Percentiles rank a stretch among this genome's conserved stretches.
Evolutionary conservation across 2,888 invertebrate genomes (phyloP).

Genomic region (Megaustenia siamemsis): DNA sequence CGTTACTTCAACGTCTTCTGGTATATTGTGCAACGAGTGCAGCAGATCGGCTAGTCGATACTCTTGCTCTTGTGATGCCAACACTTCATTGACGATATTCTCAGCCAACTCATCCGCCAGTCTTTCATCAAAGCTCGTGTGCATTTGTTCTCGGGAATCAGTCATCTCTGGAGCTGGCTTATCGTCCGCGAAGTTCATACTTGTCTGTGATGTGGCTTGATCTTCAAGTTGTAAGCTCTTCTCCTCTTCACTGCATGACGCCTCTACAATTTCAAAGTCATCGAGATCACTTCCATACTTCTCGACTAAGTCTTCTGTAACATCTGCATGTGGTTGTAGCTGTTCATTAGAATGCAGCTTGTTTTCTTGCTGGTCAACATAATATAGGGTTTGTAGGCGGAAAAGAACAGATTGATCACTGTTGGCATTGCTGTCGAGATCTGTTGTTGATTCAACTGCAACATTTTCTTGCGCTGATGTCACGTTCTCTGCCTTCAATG

Average conservation of each 20-base stretch:
- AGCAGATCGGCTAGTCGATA: background rate
- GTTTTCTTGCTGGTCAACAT: conserved; percentile 47
- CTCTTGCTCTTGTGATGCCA: conserved; percentile 48
- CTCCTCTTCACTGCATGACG: background rate
- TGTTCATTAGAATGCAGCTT: background rate
- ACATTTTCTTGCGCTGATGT: background rate
- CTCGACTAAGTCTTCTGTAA: background rate
- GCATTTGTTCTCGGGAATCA: conserved; percentile 9
- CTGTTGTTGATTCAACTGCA: background rate
- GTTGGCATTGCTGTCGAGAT: background rate
- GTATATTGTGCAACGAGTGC: background rate
- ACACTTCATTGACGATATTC: conserved; percentile 55
- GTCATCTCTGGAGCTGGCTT: background rate
- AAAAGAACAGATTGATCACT: conserved; percentile 35
- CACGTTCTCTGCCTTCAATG: background rate
- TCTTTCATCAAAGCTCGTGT: conserved; percentile 45
- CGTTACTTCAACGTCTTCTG: conserved; percentile 5
- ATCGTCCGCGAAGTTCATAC: background rate
- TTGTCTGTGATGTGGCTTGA: background rate
- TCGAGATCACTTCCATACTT: background rate
- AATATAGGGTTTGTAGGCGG: conserved; percentile 46
- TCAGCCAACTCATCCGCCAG: conserved; percentile 53
- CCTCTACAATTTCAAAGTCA: background rate
- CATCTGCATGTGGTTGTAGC: background rate
- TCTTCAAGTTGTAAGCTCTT: background rate